Evolutionary conservation across 2,888 invertebrate genomes (phyloP).

Genomic region (Cantharis lateralis): DNA sequence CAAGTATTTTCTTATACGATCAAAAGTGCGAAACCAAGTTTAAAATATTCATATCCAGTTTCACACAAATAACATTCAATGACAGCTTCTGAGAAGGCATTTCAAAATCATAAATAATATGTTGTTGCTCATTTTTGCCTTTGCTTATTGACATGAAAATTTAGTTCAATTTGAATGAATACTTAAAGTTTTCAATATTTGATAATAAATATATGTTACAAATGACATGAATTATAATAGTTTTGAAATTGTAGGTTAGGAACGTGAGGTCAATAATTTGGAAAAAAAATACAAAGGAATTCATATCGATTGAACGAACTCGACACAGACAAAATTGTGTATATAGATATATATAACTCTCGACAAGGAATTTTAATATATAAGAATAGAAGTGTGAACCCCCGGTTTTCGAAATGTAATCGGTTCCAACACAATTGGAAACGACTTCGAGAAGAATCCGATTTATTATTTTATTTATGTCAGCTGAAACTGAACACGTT

Average conservation of each 20-base stretch:
- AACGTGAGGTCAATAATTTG: not conserved
- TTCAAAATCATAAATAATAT: conserved; percentile 35
- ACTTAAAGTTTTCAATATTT: not conserved
- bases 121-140: conserved; percentile 30
- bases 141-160: conserved; percentile 21
- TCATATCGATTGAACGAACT: conserved; percentile 34
- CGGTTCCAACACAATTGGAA: conserved; percentile 35
- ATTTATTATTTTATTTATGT: conserved; percentile 37
- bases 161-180: conserved; percentile 3
- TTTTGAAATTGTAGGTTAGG: not conserved
- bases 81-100: conserved; percentile 33
- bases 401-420: conserved; percentile 39
- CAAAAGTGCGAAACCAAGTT: conserved; percentile 31
- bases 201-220: not conserved
- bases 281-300: conserved; percentile 1
- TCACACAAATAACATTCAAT: conserved; percentile 35
- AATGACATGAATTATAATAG: not conserved
- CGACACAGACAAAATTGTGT: conserved; percentile 36
- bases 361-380: conserved; percentile 41
- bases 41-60: conserved; percentile 41
- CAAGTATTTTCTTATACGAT: conserved; percentile 24
- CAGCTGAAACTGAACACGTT: conserved; percentile 14
- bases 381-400: conserved; percentile 36
- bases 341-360: conserved; percentile 32
- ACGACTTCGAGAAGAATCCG: conserved; percentile 36